Conservation (phyloP, 2,797 vertebrate species). For the Notoglanidium macrostoma region DNA sequence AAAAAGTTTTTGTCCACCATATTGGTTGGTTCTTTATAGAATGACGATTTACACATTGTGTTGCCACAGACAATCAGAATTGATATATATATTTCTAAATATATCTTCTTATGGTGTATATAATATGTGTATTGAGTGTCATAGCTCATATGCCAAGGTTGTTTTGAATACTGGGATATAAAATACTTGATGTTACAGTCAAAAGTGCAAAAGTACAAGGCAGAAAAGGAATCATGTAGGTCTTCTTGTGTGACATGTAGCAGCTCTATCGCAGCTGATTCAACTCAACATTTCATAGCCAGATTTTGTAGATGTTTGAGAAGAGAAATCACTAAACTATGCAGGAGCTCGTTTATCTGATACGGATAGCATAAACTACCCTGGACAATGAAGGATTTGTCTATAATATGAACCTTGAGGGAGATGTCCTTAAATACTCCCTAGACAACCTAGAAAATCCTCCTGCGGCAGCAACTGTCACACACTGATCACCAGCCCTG, state of each 20-base stretch:
- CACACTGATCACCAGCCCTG: too few species aligned
- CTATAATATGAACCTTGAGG: background rate
- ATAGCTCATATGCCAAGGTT: background rate
- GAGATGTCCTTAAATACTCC: constrained; percentile 5
- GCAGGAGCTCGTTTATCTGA: background rate
- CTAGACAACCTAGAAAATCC: background rate
- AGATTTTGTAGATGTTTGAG: constrained; percentile 9
- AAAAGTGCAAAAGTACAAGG: background rate
- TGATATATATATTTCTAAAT: background rate
- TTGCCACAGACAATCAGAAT: background rate
- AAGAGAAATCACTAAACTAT: background rate
- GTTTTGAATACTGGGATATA: background rate
- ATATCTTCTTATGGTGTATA: too few species aligned
- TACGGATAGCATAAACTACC: background rate
- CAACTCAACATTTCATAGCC: background rate
- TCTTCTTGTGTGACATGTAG: background rate
- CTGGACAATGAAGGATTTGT: background rate
- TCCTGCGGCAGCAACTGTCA: background rate
- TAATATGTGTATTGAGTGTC: background rate
- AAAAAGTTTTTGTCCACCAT: background rate
- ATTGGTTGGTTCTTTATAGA: background rate
- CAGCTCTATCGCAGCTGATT: background rate
- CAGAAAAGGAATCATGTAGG: background rate
- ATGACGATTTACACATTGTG: background rate
- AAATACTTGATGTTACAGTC: background rate